phyloP scores from a whole-genome alignment of 1,140 invertebrate species.

The Euborellia annulipes region DNA sequence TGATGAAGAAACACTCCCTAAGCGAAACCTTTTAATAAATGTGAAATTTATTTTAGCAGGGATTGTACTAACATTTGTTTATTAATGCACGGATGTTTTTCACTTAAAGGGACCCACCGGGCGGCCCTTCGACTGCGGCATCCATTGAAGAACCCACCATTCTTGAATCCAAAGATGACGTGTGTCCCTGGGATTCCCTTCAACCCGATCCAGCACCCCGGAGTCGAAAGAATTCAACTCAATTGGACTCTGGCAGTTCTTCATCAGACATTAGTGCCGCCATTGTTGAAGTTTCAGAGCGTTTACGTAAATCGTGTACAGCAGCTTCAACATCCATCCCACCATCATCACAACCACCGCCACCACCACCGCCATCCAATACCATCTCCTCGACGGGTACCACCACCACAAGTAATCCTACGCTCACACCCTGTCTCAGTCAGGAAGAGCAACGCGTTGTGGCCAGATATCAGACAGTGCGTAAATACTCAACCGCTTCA shows the following conservation, averaged over 20 bases:
- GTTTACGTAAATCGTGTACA: slow-evolving; percentile 22
- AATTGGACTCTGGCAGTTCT: slow-evolving; percentile 41
- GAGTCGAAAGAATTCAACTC: slow-evolving; percentile 34
- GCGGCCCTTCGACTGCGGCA: not conserved
- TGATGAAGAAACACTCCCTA: no score
- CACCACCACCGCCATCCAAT: not conserved
- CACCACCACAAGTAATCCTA: not conserved
- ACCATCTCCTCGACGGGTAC: not conserved
- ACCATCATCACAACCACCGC: slow-evolving; percentile 1
- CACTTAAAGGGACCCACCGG: slow-evolving; percentile 3
- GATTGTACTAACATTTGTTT: slow-evolving; percentile 9
- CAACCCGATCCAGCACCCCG: not conserved
- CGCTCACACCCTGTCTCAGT: no score
- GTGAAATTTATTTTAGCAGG: no score
- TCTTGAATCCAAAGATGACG: slow-evolving; percentile 18
- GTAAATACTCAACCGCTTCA: slow-evolving; percentile 15
- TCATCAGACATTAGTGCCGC: slow-evolving; percentile 54
- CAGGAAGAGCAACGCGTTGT: slow-evolving; percentile 11
- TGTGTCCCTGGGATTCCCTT: slow-evolving; percentile 18
- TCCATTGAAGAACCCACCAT: not conserved
- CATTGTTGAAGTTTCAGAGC: slow-evolving; percentile 38
- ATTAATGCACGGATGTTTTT: slow-evolving; percentile 12
- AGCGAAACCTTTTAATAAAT: no score
- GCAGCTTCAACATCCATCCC: slow-evolving; percentile 2
- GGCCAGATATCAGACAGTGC: slow-evolving; percentile 6